Conservation (phyloP, 2,888 invertebrate species). For the Hypomecis punctinalis region DNA sequence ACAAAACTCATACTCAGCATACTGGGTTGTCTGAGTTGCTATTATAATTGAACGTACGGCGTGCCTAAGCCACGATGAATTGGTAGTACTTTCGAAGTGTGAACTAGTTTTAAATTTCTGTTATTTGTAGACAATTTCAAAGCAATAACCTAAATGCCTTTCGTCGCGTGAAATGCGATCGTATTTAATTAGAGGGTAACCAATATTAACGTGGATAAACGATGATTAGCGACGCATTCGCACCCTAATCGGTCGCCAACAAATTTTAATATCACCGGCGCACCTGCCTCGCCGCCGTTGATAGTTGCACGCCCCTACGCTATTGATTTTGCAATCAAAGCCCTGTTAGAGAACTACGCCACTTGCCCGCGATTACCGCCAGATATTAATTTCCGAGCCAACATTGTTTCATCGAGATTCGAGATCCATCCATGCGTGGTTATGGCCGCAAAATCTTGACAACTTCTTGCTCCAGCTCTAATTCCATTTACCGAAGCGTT, state of each 20-base stretch:
- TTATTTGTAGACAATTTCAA: slow-evolving; percentile 11
- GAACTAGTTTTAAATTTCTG: not conserved
- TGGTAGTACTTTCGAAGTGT: too few relatives aligned
- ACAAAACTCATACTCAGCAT: too few relatives aligned
- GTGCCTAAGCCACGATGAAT: too few relatives aligned
- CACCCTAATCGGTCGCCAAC: slow-evolving; percentile 57
- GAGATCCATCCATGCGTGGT: slow-evolving; percentile 38
- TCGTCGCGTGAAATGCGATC: slow-evolving; percentile 37
- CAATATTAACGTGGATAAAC: slow-evolving; percentile 62
- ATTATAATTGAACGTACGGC: too few relatives aligned
- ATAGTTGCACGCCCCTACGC: slow-evolving; percentile 63
- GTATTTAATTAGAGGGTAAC: slow-evolving; percentile 58
- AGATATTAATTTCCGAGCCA: slow-evolving; percentile 63
- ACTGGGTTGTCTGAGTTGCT: too few relatives aligned
- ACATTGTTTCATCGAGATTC: slow-evolving; percentile 44
- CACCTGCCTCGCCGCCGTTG: slow-evolving; percentile 67
- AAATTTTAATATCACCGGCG: slow-evolving; percentile 72
- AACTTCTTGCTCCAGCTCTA: slow-evolving; percentile 47
- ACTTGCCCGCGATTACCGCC: slow-evolving; percentile 59
- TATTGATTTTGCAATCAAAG: slow-evolving; percentile 82
- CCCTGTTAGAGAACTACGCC: slow-evolving; percentile 67
- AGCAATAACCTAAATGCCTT: slow-evolving; percentile 30
- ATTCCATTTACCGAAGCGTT: slow-evolving; percentile 40
- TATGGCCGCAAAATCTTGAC: slow-evolving; percentile 40
- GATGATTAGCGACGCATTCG: slow-evolving; percentile 63